Evolutionary conservation across 2,888 invertebrate genomes (phyloP).

Genomic region (Nomada flava): DNA sequence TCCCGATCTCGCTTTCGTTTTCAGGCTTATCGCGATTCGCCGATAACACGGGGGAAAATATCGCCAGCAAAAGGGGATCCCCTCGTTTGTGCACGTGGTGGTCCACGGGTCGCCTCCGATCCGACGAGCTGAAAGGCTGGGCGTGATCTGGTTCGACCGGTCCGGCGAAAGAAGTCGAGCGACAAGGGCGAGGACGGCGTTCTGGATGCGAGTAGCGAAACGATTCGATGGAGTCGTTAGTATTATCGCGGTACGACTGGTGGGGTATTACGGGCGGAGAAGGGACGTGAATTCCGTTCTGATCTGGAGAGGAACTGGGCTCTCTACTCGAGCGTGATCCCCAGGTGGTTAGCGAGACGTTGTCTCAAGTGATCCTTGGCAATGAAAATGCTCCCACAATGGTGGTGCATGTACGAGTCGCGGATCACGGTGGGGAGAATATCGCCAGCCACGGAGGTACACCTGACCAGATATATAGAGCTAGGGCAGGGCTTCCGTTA

Average conservation of each 20-base stretch:
- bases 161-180: slow-evolving; percentile 30
- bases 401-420: slow-evolving; percentile 52
- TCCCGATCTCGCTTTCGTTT: slow-evolving; percentile 47
- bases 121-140: slow-evolving; percentile 19
- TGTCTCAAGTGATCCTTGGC: slow-evolving; percentile 72
- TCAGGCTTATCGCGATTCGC: slow-evolving; percentile 40
- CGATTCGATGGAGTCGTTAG: slow-evolving; percentile 39
- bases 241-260: slow-evolving; percentile 40
- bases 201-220: slow-evolving; percentile 49
- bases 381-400: slow-evolving; percentile 77
- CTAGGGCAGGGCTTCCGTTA: slow-evolving; percentile 84
- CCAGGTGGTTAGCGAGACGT: slow-evolving; percentile 77
- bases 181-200: slow-evolving; percentile 36
- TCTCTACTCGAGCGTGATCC: slow-evolving; percentile 58
- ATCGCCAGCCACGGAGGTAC: slow-evolving; percentile 82
- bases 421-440: slow-evolving; percentile 75
- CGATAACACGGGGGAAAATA: slow-evolving; percentile 1
- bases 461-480: slow-evolving; percentile 84
- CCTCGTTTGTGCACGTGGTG: slow-evolving; percentile 2
- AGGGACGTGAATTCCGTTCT: slow-evolving; percentile 42
- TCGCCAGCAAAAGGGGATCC: neutral
- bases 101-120: neutral
- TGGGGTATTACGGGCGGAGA: slow-evolving; percentile 40
- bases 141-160: slow-evolving; percentile 67
- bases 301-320: slow-evolving; percentile 54